A percentile compares a stretch with the other conserved stretches of the same genome.
These are phyloP conservation scores for Morpho deidamia DNA, from an alignment of 2,888 invertebrate species.

Conservation along the genomic window DNA sequence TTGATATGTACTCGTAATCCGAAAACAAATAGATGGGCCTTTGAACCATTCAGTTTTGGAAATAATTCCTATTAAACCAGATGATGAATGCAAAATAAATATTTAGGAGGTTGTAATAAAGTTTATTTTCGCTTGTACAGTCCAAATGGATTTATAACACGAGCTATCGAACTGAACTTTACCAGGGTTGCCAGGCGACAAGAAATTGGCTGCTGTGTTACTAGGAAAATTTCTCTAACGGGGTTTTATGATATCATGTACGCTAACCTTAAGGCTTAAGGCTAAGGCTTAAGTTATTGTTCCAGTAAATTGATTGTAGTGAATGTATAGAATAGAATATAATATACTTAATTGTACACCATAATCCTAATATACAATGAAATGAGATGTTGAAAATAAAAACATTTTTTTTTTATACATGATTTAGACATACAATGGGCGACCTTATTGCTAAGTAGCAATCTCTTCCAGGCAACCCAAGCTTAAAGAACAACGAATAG, in stretches of 20 bases:
- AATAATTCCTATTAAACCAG: slow-evolving; percentile 29
- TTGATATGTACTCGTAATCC: slow-evolving; percentile 13
- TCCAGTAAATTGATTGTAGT: too few relatives aligned
- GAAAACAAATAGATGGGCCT: slow-evolving; percentile 35
- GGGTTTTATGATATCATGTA: not conserved
- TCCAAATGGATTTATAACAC: slow-evolving; percentile 6
- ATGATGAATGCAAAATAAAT: slow-evolving; percentile 8
- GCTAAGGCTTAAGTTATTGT: too few relatives aligned
- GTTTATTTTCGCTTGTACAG: slow-evolving; percentile 17
- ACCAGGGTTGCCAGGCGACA: slow-evolving; percentile 48
- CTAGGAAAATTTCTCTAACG: not conserved
- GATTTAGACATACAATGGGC: too few relatives aligned
- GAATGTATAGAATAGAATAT: too few relatives aligned
- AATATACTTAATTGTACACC: too few relatives aligned
- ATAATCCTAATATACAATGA: too few relatives aligned
- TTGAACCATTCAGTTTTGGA: slow-evolving; percentile 33
- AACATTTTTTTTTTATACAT: too few relatives aligned
- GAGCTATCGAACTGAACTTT: slow-evolving; percentile 30
- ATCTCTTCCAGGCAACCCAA: too few relatives aligned
- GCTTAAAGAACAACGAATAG: too few relatives aligned
- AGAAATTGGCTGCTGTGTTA: slow-evolving; percentile 33
- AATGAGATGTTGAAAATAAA: too few relatives aligned
- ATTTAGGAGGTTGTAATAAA: slow-evolving; percentile 9
- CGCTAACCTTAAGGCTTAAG: too few relatives aligned
- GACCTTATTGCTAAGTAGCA: too few relatives aligned